phyloP scores from a whole-genome alignment of 37 sponge, comb jelly and placozoan species.

The Chondrilla cf. caribensis region DNA sequence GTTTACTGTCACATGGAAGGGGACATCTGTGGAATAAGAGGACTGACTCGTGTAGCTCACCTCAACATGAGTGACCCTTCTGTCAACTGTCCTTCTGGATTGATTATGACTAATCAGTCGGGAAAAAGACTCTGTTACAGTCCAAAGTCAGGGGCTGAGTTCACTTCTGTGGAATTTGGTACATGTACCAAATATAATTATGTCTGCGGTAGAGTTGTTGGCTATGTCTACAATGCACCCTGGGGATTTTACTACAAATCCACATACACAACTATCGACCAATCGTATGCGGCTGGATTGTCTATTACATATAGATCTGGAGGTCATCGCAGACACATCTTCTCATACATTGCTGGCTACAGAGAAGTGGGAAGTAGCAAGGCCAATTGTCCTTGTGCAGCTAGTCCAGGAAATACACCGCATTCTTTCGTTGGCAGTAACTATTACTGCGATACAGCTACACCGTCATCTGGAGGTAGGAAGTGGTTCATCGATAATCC shows the following conservation, averaged over 20 bases:
- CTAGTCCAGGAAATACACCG: not conserved
- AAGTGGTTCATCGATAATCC: not conserved
- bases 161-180: not conserved
- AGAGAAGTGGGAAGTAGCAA: not conserved
- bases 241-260: not conserved
- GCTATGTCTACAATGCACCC: not conserved
- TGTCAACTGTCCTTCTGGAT: too few relatives aligned
- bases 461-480: not conserved
- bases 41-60: too few relatives aligned
- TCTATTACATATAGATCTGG: not conserved
- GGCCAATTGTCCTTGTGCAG: conserved; percentile 12
- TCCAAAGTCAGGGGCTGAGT: too few relatives aligned
- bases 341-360: conserved; percentile 2
- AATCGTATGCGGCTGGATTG: not conserved
- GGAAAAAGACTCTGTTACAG: too few relatives aligned
- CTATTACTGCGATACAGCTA: not conserved
- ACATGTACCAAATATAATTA: not conserved
- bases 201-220: conserved; percentile 5
- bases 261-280: not conserved
- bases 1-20: too few relatives aligned
- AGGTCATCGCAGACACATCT: not conserved
- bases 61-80: too few relatives aligned
- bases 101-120: too few relatives aligned
- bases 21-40: too few relatives aligned
- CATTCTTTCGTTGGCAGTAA: conserved; percentile 6